Base-by-base conservation (phyloP, 2,888 invertebrate genomes). In the Trimorus sp. region DNA sequence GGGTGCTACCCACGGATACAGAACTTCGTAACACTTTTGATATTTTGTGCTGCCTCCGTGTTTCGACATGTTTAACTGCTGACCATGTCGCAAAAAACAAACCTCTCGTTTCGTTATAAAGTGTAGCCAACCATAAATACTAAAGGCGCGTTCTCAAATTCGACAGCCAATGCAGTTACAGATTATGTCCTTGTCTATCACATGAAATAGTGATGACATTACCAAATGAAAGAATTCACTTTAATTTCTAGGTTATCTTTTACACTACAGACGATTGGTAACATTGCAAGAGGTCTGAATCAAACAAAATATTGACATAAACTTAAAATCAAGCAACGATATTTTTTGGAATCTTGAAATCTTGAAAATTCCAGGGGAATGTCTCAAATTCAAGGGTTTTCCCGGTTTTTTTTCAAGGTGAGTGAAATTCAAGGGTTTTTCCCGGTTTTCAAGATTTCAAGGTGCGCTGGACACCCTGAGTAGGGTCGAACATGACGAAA, bases 41-140 rank as follows among this genome's bases (percentile, higher is more conserved):
- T 66, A 66, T 40, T 36, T 62, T 6, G 62, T 48, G 9, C 38
- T 60, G 14, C 45, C n/a, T n/a, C n/a, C 26, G 26, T 26, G 26
- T 26, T 48, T 26, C n/a, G 49, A 45, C 45, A 45, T 45, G 1
- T 26, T 26, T 26, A 26, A 26, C 26, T 26, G 26, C 4, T n/a
- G n/a, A n/a, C n/a, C n/a, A n/a, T n/a, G n/a, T n/a, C n/a, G n/a
- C n/a, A n/a, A n/a, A n/a, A n/a, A n/a, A n/a, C n/a, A n/a, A n/a
- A n/a, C n/a, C n/a, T n/a, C n/a, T n/a, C n/a, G n/a, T n/a, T n/a
- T n/a, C n/a, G n/a, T n/a, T n/a, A n/a, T n/a, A n/a, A n/a, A n/a
- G n/a, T n/a, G n/a, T n/a, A n/a, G n/a, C n/a, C n/a, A n/a, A n/a
- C n/a, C n/a, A n/a, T n/a, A n/a, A n/a, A n/a, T n/a, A n/a, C n/a